Conservation (phyloP, 2,113 vertebrate genomes). For the Strix uralensis region DNA sequence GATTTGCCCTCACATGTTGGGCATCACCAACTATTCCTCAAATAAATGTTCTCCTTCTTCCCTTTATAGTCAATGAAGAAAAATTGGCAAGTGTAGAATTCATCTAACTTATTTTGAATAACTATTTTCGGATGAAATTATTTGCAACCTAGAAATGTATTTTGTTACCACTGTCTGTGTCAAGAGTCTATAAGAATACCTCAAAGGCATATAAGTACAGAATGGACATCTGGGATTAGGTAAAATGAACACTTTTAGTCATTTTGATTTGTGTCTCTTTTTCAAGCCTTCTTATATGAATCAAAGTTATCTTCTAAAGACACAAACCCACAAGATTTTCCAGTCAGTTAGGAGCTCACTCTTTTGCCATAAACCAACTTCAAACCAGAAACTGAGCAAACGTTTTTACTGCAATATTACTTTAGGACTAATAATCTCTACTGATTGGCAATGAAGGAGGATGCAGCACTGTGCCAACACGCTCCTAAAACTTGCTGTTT, state of each 20-base stretch:
- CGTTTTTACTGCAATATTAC: not conserved
- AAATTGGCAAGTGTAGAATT: not conserved
- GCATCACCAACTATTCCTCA: not conserved
- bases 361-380: not conserved
- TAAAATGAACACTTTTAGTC: not conserved
- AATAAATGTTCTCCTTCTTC: not conserved
- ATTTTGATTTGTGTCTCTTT: not conserved
- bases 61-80: not conserved
- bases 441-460: not conserved
- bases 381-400: not conserved
- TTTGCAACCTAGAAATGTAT: constrained; percentile 15
- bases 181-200: not conserved
- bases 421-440: not conserved
- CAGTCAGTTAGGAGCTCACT: not conserved
- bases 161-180: not conserved
- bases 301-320: not conserved
- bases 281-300: not conserved
- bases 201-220: not conserved
- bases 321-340: not conserved
- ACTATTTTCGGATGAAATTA: not conserved
- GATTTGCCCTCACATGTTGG: not conserved
- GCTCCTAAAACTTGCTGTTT: not conserved
- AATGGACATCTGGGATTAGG: not conserved
- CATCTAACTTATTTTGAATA: not conserved
- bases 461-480: not conserved